A percentile compares a stretch with the other conserved stretches of the same genome.
These are phyloP conservation scores for Alentia gelatinosa DNA, from an alignment of 2,888 invertebrate genomes.

Conservation along the genomic window DNA sequence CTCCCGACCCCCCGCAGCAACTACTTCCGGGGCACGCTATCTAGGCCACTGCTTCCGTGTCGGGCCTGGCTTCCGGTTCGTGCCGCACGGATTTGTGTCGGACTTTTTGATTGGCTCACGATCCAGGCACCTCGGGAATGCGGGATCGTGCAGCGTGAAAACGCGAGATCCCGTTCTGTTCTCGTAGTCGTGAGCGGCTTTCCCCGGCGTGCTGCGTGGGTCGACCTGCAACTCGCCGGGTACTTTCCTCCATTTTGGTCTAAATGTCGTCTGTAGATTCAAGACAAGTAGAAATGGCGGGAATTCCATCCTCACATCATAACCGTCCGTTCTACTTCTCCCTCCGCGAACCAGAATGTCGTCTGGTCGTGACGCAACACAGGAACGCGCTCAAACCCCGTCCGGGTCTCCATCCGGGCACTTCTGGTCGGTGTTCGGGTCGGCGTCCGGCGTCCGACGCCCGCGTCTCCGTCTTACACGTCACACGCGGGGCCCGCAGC, in stretches of 20 bases:
- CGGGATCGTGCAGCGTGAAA: slow-evolving; percentile 9
- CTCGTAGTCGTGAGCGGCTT: too few species aligned
- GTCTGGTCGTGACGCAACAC: neutral
- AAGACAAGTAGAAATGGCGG: too few species aligned
- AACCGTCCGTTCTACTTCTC: neutral
- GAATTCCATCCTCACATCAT: neutral
- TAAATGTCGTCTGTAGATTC: too few species aligned
- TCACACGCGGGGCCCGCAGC: too few species aligned
- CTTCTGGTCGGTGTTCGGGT: too few species aligned
- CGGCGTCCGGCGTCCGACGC: too few species aligned
- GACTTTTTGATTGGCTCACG: neutral
- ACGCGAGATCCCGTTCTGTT: neutral
- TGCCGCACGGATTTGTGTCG: slow-evolving; percentile 17
- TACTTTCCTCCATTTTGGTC: too few species aligned
- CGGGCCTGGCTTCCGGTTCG: neutral
- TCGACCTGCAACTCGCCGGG: neutral
- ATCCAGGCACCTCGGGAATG: neutral
- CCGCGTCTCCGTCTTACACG: too few species aligned
- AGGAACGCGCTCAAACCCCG: neutral
- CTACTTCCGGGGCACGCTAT: neutral
- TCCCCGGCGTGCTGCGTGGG: too few species aligned
- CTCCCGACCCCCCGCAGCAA: neutral
- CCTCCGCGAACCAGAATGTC: neutral
- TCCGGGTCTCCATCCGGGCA: neutral
- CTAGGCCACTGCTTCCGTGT: slow-evolving; percentile 29